Percentiles rank a stretch among this genome's conserved stretches.
Evolutionary conservation across 2,797 vertebrate species (phyloP).

Genomic region (Masticophis lateralis): DNA sequence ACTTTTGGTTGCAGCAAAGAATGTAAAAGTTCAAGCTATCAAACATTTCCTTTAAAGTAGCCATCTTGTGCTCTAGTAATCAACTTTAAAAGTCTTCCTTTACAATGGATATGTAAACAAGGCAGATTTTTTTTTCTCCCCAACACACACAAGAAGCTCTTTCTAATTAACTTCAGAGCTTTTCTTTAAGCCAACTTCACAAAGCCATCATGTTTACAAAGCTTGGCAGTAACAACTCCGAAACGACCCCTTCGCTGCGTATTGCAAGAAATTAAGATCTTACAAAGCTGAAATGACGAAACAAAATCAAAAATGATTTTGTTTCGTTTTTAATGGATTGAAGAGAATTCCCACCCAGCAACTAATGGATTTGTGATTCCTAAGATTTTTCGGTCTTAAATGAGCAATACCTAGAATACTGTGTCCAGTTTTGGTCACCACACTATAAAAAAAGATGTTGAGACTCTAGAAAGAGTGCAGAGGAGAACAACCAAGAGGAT

Average conservation of each 20-base stretch:
- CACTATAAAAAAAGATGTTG: too few species aligned
- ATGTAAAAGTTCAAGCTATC: not conserved
- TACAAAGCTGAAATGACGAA: too few species aligned
- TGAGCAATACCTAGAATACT: not conserved
- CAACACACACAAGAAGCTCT: not conserved
- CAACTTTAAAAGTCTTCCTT: not conserved
- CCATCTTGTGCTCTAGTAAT: not conserved
- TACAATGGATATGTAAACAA: not conserved
- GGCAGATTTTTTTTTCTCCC: fast-evolving
- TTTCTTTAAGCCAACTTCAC: not conserved
- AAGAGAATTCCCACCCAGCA: not conserved
- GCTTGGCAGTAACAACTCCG: not conserved
- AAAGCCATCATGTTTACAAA: not conserved
- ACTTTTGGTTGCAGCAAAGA: not conserved
- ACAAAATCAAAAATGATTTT: not conserved
- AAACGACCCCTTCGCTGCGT: not conserved
- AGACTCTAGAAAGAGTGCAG: too few species aligned
- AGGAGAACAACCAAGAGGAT: too few species aligned
- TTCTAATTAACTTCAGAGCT: not conserved
- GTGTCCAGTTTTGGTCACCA: too few species aligned
- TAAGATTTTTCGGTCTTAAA: not conserved
- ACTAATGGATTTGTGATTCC: not conserved
- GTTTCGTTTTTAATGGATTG: not conserved
- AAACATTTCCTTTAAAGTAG: not conserved
- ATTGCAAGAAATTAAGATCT: not conserved